These are phyloP conservation scores for Nomia melanderi DNA, from an alignment of 1,140 invertebrate species.

Conservation along the genomic window DNA sequence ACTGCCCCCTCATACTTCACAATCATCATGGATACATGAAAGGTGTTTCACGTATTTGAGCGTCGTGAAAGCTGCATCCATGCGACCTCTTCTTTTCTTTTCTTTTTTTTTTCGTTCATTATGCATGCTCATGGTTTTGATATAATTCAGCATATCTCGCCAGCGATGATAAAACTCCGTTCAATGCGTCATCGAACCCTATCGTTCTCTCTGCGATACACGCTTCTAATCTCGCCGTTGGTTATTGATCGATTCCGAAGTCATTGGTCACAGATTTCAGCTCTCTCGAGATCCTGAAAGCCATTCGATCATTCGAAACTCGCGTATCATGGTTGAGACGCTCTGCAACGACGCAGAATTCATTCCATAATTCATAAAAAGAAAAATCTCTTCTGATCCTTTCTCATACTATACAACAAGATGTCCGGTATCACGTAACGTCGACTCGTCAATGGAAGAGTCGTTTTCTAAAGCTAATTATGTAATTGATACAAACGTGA, in stretches of 20 bases:
- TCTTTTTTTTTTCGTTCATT: slow-evolving; percentile 48
- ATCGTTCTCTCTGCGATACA: slow-evolving; percentile 23
- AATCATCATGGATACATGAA: slow-evolving; percentile 65
- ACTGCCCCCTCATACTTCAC: slow-evolving; percentile 64
- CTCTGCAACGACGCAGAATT: neutral
- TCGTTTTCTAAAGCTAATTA: too few relatives aligned
- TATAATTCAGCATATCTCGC: slow-evolving; percentile 48
- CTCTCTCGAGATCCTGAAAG: slow-evolving; percentile 5
- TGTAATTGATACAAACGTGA: neutral
- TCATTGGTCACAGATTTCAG: slow-evolving; percentile 52
- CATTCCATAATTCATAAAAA: neutral
- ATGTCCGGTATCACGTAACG: too few relatives aligned
- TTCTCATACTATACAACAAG: too few relatives aligned
- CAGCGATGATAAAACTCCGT: slow-evolving; percentile 24
- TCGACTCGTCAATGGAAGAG: too few relatives aligned
- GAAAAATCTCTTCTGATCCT: neutral
- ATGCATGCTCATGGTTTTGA: slow-evolving; percentile 68
- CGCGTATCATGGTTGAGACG: neutral
- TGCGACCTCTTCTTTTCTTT: slow-evolving; percentile 43
- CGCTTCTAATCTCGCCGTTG: slow-evolving; percentile 33
- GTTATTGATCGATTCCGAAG: slow-evolving; percentile 15
- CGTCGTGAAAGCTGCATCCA: slow-evolving; percentile 67
- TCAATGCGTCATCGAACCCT: slow-evolving; percentile 21
- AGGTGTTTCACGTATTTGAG: slow-evolving; percentile 58
- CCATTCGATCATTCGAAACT: slow-evolving; percentile 6